Percentiles rank a stretch among this genome's conserved stretches.
These are phyloP conservation scores for Nephotettix cincticeps DNA, from an alignment of 1,140 invertebrate species.

Conservation along the genomic window DNA sequence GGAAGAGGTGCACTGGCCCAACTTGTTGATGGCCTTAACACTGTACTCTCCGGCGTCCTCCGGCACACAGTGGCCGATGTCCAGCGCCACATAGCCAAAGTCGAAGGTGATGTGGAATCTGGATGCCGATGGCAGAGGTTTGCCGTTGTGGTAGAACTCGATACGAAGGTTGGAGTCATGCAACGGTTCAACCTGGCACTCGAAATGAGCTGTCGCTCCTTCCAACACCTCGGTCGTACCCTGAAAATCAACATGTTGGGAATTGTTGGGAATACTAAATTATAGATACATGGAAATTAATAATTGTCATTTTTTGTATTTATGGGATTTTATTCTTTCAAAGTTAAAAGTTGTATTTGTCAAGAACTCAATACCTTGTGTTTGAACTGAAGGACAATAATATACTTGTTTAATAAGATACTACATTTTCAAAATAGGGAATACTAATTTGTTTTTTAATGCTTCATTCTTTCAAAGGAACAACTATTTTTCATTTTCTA, in stretches of 20 bases:
- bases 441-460: too few relatives aligned
- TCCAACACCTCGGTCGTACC: constrained; percentile 82
- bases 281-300: too few relatives aligned
- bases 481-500: too few relatives aligned
- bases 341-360: too few relatives aligned
- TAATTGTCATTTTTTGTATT: too few relatives aligned
- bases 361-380: too few relatives aligned
- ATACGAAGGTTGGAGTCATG: constrained; percentile 88
- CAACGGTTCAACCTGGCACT: constrained; percentile 87
- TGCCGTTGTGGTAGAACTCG: constrained; percentile 90
- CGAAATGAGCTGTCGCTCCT: constrained; percentile 86
- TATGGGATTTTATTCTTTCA: too few relatives aligned
- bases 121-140: constrained; percentile 80
- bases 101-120: constrained; percentile 93
- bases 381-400: too few relatives aligned
- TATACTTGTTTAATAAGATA: too few relatives aligned
- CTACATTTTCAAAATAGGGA: too few relatives aligned
- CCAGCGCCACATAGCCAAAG: constrained; percentile 92
- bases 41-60: constrained; percentile 95
- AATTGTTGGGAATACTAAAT: too few relatives aligned
- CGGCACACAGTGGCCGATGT: constrained; percentile 84
- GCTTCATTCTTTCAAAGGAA: too few relatives aligned
- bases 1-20: constrained; percentile 81
- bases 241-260: constrained; percentile 52
- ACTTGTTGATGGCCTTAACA: constrained; percentile 82